phyloP scores from a whole-genome alignment of 2,888 invertebrate species.

The Lysandra coridon region DNA sequence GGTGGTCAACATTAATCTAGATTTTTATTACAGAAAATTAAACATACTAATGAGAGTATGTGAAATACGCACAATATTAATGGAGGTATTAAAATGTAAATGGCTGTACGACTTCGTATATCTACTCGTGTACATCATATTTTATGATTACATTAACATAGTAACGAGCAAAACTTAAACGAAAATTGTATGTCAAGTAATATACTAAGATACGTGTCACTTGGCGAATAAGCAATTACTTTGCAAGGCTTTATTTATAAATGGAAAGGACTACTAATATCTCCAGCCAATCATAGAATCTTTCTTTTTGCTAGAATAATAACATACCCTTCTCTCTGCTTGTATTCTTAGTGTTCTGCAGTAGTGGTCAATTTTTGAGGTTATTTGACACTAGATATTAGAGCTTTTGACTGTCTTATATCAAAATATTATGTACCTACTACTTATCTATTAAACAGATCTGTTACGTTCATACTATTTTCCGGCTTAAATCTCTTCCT shows the following conservation, averaged over 20 bases:
- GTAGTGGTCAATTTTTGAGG: no score
- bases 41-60: background rate
- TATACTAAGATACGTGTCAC: background rate
- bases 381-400: no score
- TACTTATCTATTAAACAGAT: no score
- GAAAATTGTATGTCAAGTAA: background rate
- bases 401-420: background rate
- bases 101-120: background rate
- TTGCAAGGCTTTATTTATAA: background rate
- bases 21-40: background rate
- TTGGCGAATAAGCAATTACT: background rate
- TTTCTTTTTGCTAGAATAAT: no score
- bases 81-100: slow-evolving; percentile 7
- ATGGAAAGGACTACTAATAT: background rate
- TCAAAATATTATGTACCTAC: no score
- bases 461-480: no score
- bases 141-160: slow-evolving; percentile 14
- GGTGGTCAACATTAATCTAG: slow-evolving; percentile 5
- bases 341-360: no score
- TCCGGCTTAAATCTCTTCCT: no score
- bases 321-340: no score
- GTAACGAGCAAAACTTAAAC: background rate
- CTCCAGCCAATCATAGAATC: no score
- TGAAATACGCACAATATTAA: background rate
- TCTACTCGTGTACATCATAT: background rate